Evolutionary conservation across 2,113 vertebrate species (phyloP), one percentile per base, ranked within the genome.

Genomic region (Capreolus pygargus): DNA sequence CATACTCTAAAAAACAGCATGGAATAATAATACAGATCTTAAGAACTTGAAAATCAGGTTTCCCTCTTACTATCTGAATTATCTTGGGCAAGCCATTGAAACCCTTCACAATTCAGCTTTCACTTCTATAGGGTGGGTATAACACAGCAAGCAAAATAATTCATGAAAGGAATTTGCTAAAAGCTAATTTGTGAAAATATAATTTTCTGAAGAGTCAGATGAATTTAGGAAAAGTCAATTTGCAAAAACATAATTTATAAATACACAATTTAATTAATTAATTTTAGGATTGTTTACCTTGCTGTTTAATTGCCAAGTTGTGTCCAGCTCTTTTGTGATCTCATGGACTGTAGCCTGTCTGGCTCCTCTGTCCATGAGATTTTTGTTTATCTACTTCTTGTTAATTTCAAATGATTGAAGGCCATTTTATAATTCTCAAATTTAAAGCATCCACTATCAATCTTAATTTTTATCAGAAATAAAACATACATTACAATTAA

Each of bases 341-440:
- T 76, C 70, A 76, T 43, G 70, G 36, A 74, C 36, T 39, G 67
- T 36, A 70, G 67, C 19, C 19, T 39, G 19, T n/a, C 67, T 74
- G 67, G 70, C 39, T 76, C 39, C 39, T 76, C 70, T 76, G 39
- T 76, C 70, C 70, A 27, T 76, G 23, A 43, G 39, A 13, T 43
- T 76, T 39, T 74, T 74, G 67, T 74, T 76, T 89, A 85, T 54
- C 45, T 78, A 39, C 30, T 61, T 78, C 30, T 74, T 54, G 52
- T 96, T 61, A 85, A 94, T 86, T 89, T 90, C 14, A 85, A 96
- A 78, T 78, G 47, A 28, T 54, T 78, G 61, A 95, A 89, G 54
- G 47, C 14, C 19, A 15, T 55, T 30, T 36, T 28, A 50, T 89
- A 33, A 27, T 67, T 79, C 85, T 85, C 64, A 27, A 55, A 55